Conservation (phyloP, 1,140 invertebrate species). For the Achatina immaculata region DNA sequence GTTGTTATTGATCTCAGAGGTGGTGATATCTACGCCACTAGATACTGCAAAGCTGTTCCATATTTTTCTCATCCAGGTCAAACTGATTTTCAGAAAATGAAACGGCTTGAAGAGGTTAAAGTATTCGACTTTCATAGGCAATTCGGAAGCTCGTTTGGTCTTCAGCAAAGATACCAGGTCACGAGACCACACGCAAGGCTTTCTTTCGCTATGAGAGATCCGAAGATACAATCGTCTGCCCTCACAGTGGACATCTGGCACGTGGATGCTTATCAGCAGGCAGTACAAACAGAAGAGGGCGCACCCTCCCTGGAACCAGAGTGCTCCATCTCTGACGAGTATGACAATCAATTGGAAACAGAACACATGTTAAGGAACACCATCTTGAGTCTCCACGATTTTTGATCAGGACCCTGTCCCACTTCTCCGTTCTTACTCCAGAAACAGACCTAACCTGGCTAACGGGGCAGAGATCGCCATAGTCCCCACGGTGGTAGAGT, state of each 20-base stretch:
- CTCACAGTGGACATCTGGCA: neutral
- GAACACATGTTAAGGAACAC: neutral
- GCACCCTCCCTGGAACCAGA: neutral
- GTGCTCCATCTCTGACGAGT: neutral
- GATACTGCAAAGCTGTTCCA: constrained; percentile 5
- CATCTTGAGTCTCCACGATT: neutral
- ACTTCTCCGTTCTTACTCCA: no score
- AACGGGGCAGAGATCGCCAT: no score
- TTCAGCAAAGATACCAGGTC: neutral
- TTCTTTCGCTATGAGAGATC: neutral
- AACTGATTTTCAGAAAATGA: neutral
- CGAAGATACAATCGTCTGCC: neutral
- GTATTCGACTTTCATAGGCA: neutral
- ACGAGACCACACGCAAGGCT: neutral
- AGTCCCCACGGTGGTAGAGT: no score
- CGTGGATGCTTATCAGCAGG: neutral
- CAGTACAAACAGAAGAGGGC: neutral
- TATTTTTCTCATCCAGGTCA: neutral
- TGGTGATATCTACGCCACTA: neutral
- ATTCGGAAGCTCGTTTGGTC: neutral
- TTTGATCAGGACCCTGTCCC: no score
- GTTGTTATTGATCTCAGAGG: neutral
- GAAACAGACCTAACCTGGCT: no score
- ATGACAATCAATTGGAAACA: neutral
- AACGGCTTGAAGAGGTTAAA: neutral